These are phyloP conservation scores for Maniola jurtina DNA, from an alignment of 1,140 invertebrate genomes.

Conservation along the genomic window DNA sequence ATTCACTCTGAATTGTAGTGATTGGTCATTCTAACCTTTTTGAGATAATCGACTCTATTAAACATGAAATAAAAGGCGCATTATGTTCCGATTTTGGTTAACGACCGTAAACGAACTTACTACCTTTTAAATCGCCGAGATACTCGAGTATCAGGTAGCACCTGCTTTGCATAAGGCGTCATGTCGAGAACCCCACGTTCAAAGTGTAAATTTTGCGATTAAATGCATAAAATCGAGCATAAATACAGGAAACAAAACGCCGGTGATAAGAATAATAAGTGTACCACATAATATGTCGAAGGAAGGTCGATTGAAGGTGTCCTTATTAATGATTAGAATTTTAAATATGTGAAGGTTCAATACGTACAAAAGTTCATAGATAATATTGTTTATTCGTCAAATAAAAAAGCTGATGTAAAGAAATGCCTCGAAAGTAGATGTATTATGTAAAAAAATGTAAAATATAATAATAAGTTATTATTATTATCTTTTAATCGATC, in stretches of 20 bases:
- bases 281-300: constrained; percentile 44
- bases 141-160: constrained; percentile 69
- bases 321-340: constrained; percentile 45
- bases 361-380: not conserved
- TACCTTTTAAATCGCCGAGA: constrained; percentile 32
- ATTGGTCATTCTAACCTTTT: constrained; percentile 5
- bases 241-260: constrained; percentile 60
- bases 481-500: too few species aligned
- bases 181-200: constrained; percentile 68
- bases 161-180: constrained; percentile 76
- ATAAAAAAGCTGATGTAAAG: not conserved
- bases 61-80: not conserved
- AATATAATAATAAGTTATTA: too few species aligned
- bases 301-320: constrained; percentile 59
- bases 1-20: not conserved
- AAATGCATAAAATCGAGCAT: constrained; percentile 70
- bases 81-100: constrained; percentile 10
- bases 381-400: too few species aligned
- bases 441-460: too few species aligned
- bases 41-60: not conserved
- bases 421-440: not conserved
- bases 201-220: constrained; percentile 77
- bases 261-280: constrained; percentile 65
- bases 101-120: constrained; percentile 24
- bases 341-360: constrained; percentile 14